Base-by-base conservation (phyloP, 2,113 vertebrate species). In the Aleadryas rufinucha region DNA sequence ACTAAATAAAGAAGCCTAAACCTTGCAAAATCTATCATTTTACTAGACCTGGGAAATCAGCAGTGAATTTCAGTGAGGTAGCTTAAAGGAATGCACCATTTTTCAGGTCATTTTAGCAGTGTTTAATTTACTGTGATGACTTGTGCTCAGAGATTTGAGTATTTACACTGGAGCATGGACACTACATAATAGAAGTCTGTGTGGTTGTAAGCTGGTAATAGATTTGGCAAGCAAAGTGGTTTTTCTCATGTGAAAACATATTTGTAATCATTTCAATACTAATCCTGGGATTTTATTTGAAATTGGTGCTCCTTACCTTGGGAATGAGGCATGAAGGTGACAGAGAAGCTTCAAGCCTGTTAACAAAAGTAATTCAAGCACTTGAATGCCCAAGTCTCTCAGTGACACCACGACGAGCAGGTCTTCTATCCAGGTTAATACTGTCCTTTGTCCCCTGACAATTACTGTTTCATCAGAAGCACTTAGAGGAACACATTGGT, bases 111-210 rank as follows among this genome's bases (percentile, higher is more conserved):
- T 72, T 95, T 82, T 82, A 69, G 50, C 12, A 19, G 35, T 68
- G 28, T 69, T 95, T 87, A 50, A 72, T 95, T 95, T 93, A 42
- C 39, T 88, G 63, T 70, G 78, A 50, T 88, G 66, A 44, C 49
- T 77, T 2, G 10, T 42, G 45, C 69, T 87, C 53, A 76, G 91
- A 95, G 61, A 71, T 84, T 64, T 92, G 71, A 47, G 39, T 92
- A 74, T 86, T 96, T 95, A 87, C 64, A 37, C 80, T 84, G 89
- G 41, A 93, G 50, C 91, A 74, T 7, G 63, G 84, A 57, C 83
- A 47, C 54, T 70, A 19, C 78, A 63, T 59, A 87, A 80, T 44
- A 70, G 50, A 88, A 70, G 54, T 41, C 81, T 69, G 47, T 77
- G 50, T 63, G 70, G 78, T 66, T 80, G 50, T 54, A 61, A 91